These are phyloP conservation scores for Hestina assimilis DNA, from an alignment of 1,140 invertebrate genomes.

Conservation along the genomic window DNA sequence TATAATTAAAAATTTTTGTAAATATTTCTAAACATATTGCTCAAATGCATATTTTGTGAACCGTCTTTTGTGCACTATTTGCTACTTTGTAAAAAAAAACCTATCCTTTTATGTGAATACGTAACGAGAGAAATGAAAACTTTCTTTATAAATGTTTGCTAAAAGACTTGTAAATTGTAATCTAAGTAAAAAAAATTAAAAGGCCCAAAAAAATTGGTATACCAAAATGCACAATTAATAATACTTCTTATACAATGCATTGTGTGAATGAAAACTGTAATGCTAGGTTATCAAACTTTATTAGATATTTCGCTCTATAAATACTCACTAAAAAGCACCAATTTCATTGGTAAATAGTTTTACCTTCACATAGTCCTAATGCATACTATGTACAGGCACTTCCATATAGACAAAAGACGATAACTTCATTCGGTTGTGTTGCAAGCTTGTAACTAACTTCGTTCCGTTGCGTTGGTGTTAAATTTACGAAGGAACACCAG, in stretches of 20 bases:
- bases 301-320: not conserved
- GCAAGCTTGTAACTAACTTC: no score
- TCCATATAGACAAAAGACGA: no score
- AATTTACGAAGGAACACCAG: no score
- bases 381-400: no score
- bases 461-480: no score
- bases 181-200: conserved; percentile 50
- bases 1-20: conserved; percentile 67
- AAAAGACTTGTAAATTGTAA: conserved; percentile 51
- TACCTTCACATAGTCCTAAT: no score
- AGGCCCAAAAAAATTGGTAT: conserved; percentile 70
- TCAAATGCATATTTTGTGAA: conserved; percentile 78
- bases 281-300: no score
- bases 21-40: conserved; percentile 75
- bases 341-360: not conserved
- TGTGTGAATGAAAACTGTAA: conserved; percentile 7
- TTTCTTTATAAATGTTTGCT: conserved; percentile 35
- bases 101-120: conserved; percentile 60
- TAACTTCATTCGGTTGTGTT: no score
- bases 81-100: conserved; percentile 69
- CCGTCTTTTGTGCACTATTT: conserved; percentile 76
- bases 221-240: conserved; percentile 71
- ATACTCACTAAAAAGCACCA: not conserved
- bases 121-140: conserved; percentile 46
- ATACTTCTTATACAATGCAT: conserved; percentile 31